phyloP scores from a whole-genome alignment of 2,797 vertebrate species.

The Sebastes cheni region DNA sequence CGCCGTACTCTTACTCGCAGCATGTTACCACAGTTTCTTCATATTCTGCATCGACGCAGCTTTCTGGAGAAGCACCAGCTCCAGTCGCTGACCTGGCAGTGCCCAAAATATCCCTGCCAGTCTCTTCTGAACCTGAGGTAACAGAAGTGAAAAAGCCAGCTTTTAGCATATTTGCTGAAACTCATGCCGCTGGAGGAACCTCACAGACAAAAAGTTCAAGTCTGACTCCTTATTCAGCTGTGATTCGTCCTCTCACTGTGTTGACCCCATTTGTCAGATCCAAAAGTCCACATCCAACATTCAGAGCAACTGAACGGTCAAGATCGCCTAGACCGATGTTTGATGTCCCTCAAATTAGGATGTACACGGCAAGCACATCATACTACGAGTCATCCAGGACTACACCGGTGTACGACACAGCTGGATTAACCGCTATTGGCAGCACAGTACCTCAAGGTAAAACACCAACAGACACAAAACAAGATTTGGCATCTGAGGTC shows the following conservation, averaged over 20 bases:
- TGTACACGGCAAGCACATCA: constrained; percentile 82
- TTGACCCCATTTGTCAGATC: constrained; percentile 53
- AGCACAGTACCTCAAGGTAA: constrained; percentile 61
- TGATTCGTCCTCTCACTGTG: constrained; percentile 64
- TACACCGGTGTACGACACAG: constrained; percentile 73
- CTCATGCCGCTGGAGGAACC: constrained; percentile 13
- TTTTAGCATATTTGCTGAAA: constrained; percentile 41
- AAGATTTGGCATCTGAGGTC: constrained; percentile 38
- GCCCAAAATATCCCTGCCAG: constrained; percentile 21
- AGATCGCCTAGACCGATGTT: constrained; percentile 82
- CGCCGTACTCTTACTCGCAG: constrained; percentile 48
- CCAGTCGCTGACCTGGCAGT: constrained; percentile 9
- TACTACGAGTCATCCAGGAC: constrained; percentile 76
- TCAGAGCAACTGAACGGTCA: constrained; percentile 72
- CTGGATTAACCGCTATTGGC: constrained; percentile 71
- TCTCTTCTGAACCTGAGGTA: constrained; percentile 18
- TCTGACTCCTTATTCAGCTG: constrained; percentile 35
- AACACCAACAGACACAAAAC: constrained; percentile 53
- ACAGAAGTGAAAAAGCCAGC: constrained; percentile 41
- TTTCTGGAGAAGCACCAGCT: constrained; percentile 23
- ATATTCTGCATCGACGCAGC: constrained; percentile 26
- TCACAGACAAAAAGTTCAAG: constrained; percentile 46
- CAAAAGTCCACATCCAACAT: constrained; percentile 80
- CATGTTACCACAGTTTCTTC: constrained; percentile 46
- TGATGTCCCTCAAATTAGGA: constrained; percentile 84